These are phyloP conservation scores for Eurytoma californica DNA, from an alignment of 2,888 invertebrate genomes.

Conservation along the genomic window DNA sequence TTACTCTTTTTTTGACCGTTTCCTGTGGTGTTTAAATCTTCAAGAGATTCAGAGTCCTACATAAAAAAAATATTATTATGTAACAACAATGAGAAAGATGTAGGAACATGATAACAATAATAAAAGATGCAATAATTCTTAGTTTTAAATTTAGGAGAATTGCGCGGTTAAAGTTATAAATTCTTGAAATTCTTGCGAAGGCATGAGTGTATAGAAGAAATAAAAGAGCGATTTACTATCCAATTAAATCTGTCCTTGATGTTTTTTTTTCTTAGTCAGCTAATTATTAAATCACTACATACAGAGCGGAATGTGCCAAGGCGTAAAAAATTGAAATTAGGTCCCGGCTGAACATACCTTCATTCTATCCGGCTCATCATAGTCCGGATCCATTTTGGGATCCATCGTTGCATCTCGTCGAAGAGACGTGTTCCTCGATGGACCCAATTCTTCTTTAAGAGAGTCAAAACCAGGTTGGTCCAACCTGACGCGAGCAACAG, in stretches of 20 bases:
- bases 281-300: not conserved
- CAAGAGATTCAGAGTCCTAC: slow-evolving; percentile 76
- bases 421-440: slow-evolving; percentile 85
- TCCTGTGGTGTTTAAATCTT: slow-evolving; percentile 73
- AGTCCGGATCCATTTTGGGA: slow-evolving; percentile 78
- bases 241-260: slow-evolving; percentile 44
- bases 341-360: slow-evolving; percentile 76
- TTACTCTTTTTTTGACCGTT: slow-evolving; percentile 64
- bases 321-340: not conserved
- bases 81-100: slow-evolving; percentile 48
- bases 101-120: not conserved
- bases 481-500: slow-evolving; percentile 77
- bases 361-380: slow-evolving; percentile 81
- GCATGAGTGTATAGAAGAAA: slow-evolving; percentile 5
- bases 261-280: slow-evolving; percentile 36
- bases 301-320: not conserved
- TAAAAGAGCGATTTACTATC: slow-evolving; percentile 31
- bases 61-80: slow-evolving; percentile 51
- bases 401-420: slow-evolving; percentile 79
- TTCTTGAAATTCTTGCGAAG: slow-evolving; percentile 38
- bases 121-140: not conserved
- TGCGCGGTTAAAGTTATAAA: slow-evolving; percentile 14
- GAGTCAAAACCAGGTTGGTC: slow-evolving; percentile 79
- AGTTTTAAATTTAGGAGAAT: too few relatives aligned
- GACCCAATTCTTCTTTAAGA: slow-evolving; percentile 84